A percentile compares a stretch with the other conserved stretches of the same genome.
Conservation (phyloP, 2,888 invertebrate genomes). For the Bhutanitis thaidina region DNA sequence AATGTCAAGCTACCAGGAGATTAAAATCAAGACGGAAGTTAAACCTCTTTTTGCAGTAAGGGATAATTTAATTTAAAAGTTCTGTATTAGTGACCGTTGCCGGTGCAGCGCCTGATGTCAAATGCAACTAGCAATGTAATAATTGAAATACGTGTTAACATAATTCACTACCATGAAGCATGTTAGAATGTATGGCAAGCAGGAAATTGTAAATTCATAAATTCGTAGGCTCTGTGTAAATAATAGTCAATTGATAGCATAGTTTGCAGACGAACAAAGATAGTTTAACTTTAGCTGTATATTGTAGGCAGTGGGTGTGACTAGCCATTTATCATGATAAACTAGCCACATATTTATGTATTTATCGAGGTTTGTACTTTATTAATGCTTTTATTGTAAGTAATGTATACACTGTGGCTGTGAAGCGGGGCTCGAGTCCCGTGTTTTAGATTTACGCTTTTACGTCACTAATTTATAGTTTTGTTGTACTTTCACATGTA, state of each 20-base stretch:
- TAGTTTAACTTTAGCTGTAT: conserved; percentile 36
- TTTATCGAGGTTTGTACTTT: conserved; percentile 59
- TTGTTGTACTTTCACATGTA: conserved; percentile 28
- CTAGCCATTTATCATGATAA: conserved; percentile 47
- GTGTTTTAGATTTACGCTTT: conserved; percentile 63
- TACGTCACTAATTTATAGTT: conserved; percentile 70
- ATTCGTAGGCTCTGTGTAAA: conserved; percentile 52
- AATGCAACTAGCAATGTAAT: not conserved
- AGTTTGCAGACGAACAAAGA: conserved; percentile 49
- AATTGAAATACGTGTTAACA: not conserved
- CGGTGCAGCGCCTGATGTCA: too few relatives aligned
- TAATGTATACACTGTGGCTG: conserved; percentile 75
- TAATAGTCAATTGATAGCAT: conserved; percentile 62
- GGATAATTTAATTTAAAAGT: too few relatives aligned
- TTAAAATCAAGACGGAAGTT: too few relatives aligned
- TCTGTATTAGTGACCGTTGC: too few relatives aligned
- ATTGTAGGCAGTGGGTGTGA: conserved; percentile 45
- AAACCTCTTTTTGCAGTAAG: too few relatives aligned
- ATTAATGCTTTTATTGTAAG: conserved; percentile 66
- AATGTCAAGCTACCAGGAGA: too few relatives aligned
- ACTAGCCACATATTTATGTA: conserved; percentile 44
- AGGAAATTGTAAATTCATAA: conserved; percentile 42
- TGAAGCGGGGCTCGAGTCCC: conserved; percentile 64
- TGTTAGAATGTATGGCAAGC: conserved; percentile 27
- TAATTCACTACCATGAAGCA: too few relatives aligned